Evolutionary conservation across 1,140 invertebrate species (phyloP).

Genomic region (Limonius californicus): DNA sequence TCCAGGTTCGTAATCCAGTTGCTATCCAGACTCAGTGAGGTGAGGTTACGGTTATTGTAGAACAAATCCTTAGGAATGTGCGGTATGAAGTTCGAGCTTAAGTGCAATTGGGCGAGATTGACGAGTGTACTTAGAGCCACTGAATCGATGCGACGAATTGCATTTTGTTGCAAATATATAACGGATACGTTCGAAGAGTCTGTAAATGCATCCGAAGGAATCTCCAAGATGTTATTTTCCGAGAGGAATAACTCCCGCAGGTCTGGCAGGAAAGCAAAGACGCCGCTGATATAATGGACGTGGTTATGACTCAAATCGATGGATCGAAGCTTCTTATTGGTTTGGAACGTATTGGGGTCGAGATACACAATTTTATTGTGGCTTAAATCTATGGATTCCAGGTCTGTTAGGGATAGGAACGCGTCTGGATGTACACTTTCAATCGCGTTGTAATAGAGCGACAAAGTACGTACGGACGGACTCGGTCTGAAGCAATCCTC

Average conservation of each 20-base stretch:
- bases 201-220: conserved; percentile 75
- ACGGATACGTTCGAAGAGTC: conserved; percentile 73
- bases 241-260: conserved; percentile 80
- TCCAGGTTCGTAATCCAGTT: conserved; percentile 82
- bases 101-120: conserved; percentile 76
- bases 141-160: conserved; percentile 70
- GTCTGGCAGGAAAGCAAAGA: conserved; percentile 74
- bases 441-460: conserved; percentile 80
- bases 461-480: conserved; percentile 72
- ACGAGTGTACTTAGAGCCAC: conserved; percentile 67
- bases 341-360: conserved; percentile 66
- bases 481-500: conserved; percentile 75
- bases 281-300: conserved; percentile 74
- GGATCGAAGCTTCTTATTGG: conserved; percentile 70
- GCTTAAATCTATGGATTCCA: conserved; percentile 83
- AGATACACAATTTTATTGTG: conserved; percentile 79
- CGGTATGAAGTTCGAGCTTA: conserved; percentile 82
- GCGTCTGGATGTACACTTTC: conserved; percentile 71
- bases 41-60: conserved; percentile 66
- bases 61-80: conserved; percentile 71
- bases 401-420: conserved; percentile 65
- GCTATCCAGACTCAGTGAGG: conserved; percentile 83
- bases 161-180: conserved; percentile 84
- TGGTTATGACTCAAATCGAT: conserved; percentile 88
- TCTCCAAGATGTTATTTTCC: conserved; percentile 85